These are phyloP conservation scores for Rhea americana DNA, from an alignment of 2,113 vertebrate genomes.

Conservation along the genomic window DNA sequence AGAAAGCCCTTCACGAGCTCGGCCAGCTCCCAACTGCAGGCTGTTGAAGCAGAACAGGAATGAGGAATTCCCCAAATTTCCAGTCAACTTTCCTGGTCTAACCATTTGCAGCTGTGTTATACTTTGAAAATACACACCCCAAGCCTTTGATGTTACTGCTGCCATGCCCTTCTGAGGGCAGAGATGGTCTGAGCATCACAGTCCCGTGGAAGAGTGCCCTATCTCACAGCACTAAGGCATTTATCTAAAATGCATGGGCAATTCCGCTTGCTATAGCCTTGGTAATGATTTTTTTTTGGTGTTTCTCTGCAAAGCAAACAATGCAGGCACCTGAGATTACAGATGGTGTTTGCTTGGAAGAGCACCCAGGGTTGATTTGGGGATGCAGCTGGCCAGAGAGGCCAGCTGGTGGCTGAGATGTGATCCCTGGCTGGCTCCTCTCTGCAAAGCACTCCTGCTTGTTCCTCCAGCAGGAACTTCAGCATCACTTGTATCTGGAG, in stretches of 20 bases:
- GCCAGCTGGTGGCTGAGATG: background rate
- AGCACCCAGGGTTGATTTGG: background rate
- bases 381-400: background rate
- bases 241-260: background rate
- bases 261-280: background rate
- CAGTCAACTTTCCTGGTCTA: background rate
- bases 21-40: background rate
- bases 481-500: background rate
- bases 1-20: background rate
- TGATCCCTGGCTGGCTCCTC: background rate
- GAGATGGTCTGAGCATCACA: background rate
- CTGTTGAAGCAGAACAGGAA: background rate
- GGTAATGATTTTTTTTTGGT: no score
- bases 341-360: background rate
- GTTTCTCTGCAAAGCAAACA: background rate
- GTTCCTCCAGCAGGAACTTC: background rate
- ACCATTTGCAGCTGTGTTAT: background rate
- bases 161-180: background rate
- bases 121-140: background rate
- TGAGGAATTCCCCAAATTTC: background rate
- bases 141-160: background rate
- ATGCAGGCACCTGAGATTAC: background rate
- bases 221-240: background rate
- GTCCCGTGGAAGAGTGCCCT: background rate
- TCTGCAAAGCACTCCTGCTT: background rate